Percentiles rank a stretch among this genome's conserved stretches.
phyloP scores from a whole-genome alignment of 2,888 invertebrate genomes.

The Thysanoteuthis rhombus region DNA sequence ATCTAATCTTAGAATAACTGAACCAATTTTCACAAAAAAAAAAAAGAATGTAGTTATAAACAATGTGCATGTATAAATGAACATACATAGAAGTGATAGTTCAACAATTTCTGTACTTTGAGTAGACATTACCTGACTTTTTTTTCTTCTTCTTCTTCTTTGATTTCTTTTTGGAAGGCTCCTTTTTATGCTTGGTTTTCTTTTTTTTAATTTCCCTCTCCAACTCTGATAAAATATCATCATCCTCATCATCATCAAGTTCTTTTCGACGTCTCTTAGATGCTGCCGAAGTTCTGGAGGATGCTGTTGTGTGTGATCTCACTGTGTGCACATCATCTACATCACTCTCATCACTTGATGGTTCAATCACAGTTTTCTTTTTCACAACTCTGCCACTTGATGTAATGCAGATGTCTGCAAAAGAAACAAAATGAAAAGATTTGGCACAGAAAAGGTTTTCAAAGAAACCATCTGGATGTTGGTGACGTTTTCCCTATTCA shows the following conservation, averaged over 20 bases:
- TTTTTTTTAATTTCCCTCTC: slow-evolving; percentile 34
- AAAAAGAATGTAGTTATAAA: background rate
- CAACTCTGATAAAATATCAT: slow-evolving; percentile 36
- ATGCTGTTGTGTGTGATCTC: slow-evolving; percentile 39
- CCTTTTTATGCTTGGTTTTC: slow-evolving; percentile 35
- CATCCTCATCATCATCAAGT: slow-evolving; percentile 40
- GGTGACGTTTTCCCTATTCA: too few species aligned
- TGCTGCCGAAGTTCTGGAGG: slow-evolving; percentile 40
- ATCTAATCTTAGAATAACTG: too few species aligned
- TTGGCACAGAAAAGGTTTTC: too few species aligned
- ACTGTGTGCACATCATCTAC: slow-evolving; percentile 40
- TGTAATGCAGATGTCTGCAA: slow-evolving; percentile 22
- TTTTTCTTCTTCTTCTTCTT: slow-evolving; percentile 16
- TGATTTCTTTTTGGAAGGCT: slow-evolving; percentile 32
- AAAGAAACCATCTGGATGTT: too few species aligned
- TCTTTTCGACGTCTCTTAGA: slow-evolving; percentile 38
- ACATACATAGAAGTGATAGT: background rate
- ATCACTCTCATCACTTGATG: slow-evolving; percentile 38
- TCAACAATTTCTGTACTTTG: background rate
- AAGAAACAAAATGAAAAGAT: background rate
- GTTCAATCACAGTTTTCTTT: slow-evolving; percentile 26
- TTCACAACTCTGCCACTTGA: slow-evolving; percentile 28
- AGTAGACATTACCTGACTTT: background rate
- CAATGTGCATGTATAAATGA: background rate
- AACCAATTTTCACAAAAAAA: too few species aligned